These are phyloP conservation scores for Sorex maritimensis DNA, from an alignment of 2,797 vertebrate species.

Conservation along the genomic window DNA sequence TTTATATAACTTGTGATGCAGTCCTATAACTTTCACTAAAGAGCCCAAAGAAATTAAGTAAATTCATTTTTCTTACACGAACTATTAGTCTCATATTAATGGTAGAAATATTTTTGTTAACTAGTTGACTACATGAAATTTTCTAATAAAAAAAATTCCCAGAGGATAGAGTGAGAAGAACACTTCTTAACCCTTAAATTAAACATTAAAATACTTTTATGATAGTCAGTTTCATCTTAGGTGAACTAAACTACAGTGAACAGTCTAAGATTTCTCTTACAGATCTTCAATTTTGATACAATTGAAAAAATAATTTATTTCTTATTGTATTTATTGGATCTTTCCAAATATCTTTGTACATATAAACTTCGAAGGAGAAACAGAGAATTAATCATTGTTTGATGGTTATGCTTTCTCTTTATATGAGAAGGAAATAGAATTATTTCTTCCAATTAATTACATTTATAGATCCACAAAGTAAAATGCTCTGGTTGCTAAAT, in stretches of 20 bases:
- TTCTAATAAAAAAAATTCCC: slow-evolving; percentile 88
- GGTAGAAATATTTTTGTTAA: slow-evolving; percentile 78
- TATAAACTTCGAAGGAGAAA: slow-evolving; percentile 68
- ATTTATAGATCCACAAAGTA: slow-evolving; percentile 68
- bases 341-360: slow-evolving; percentile 77
- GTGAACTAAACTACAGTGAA: slow-evolving; percentile 88
- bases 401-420: slow-evolving; percentile 50
- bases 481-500: slow-evolving; percentile 67
- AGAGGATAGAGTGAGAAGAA: slow-evolving; percentile 87
- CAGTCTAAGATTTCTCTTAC: slow-evolving; percentile 89
- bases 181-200: slow-evolving; percentile 85
- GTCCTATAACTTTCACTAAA: not conserved
- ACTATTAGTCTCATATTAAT: slow-evolving; percentile 2
- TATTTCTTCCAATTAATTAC: slow-evolving; percentile 75
- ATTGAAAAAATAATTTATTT: slow-evolving; percentile 81
- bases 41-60: slow-evolving; percentile 4
- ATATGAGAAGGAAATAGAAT: slow-evolving; percentile 59
- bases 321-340: slow-evolving; percentile 76
- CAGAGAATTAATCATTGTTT: slow-evolving; percentile 80
- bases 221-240: slow-evolving; percentile 90
- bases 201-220: slow-evolving; percentile 92
- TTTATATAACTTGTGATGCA: not conserved
- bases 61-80: slow-evolving; percentile 43
- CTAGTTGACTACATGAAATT: slow-evolving; percentile 88
- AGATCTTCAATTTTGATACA: slow-evolving; percentile 84